Base-by-base conservation (phyloP, 2,888 invertebrate genomes). In the Rosalia funebris region DNA sequence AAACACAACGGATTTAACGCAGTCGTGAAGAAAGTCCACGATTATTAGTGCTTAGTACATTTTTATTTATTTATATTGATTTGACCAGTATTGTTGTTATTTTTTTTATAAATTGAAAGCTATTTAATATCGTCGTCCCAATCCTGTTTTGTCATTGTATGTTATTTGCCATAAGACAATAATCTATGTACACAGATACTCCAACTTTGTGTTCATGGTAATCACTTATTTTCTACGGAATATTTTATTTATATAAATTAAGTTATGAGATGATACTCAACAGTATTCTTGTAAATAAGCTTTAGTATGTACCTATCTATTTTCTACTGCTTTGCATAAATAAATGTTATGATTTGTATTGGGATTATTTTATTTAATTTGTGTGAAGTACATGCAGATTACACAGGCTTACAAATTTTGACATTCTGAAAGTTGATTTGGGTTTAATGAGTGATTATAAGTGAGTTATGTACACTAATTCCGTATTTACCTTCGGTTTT, bases 1-100 rank as follows among this genome's bases (percentile, higher is more conserved):
- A 80, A 80, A 57, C 81, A 80, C 60, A 74, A 65, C 44, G 81
- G 81, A 20, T 81, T 81, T 66, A 78, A 80, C 46, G 81, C 81
- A 2, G 71, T 80, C 19, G 81, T 81, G 10, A 34, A 11, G 2
- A 25, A 34, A 34, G 34, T 34, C 10, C 34, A 34, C 34, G 34
- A 34, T n/a, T 34, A 46, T 25, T 46, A 46, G 25, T 20, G 19
- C 19, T 36, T n/a, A n/a, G 17, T 48, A 19, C 7, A 60, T 39
- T 48, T 41, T 46, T 17, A 62, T 53, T 60, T 62, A 62, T 65
- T 64, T 55, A 17, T 55, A 48, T 46, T 62, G 55, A 57, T 57
- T 44, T 44, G 11, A 39, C 37, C 48, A 62, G 56, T 66, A 57
- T 57, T 62, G 50, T 53, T 53, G 53, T 53, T 53, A 17, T 53